Conservation (phyloP, 2,888 invertebrate species). For the Cataglyphis rosenhaueri region DNA sequence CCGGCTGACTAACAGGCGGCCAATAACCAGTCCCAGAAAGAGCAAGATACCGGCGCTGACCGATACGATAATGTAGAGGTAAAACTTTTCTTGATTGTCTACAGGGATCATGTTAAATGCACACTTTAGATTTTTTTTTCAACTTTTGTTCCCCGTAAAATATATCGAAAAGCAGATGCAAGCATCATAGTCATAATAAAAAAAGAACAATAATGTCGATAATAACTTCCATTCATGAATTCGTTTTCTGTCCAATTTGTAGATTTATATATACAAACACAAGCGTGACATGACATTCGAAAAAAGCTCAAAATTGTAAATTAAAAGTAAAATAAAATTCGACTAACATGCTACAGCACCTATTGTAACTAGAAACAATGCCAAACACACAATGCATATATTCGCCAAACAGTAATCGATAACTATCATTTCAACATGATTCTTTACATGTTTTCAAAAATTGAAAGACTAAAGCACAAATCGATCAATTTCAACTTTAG, state of each 20-base stretch:
- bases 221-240: not conserved
- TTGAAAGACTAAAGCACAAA: not conserved
- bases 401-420: not conserved
- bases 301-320: not conserved
- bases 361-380: conserved; percentile 43
- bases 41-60: conserved; percentile 90
- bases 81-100: conserved; percentile 93
- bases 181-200: not conserved
- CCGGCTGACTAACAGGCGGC: conserved; percentile 90
- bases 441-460: not conserved
- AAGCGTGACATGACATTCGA: not conserved
- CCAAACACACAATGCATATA: conserved; percentile 58
- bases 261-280: not conserved
- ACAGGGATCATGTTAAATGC: conserved; percentile 76
- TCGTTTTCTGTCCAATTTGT: conserved; percentile 2
- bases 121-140: not conserved
- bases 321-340: conserved; percentile 12
- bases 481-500: conserved; percentile 2
- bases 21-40: conserved; percentile 90
- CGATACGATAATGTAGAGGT: conserved; percentile 93
- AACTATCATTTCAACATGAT: not conserved
- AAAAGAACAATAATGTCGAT: not conserved
- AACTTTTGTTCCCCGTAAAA: not conserved
- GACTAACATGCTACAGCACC: conserved; percentile 60
- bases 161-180: conserved; percentile 16